These are phyloP conservation scores for Philopedon plagiatum DNA, from an alignment of 2,888 invertebrate species.

Conservation along the genomic window DNA sequence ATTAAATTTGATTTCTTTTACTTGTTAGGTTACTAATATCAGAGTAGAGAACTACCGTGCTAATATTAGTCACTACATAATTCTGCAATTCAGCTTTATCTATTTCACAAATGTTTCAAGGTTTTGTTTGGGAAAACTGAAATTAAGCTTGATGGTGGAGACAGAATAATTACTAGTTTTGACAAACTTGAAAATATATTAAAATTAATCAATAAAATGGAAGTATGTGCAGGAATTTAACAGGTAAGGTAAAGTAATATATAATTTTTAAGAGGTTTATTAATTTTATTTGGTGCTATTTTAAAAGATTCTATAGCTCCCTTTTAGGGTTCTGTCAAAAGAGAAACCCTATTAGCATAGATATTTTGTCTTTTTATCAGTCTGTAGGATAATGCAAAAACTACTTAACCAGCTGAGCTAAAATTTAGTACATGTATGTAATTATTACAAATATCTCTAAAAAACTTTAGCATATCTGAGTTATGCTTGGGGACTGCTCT, in stretches of 20 bases:
- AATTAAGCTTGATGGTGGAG: background rate
- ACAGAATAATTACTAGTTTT: background rate
- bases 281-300: background rate
- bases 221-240: slow-evolving; percentile 4
- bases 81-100: background rate
- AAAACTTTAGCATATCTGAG: too few relatives aligned
- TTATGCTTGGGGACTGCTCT: too few relatives aligned
- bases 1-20: background rate
- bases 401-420: too few relatives aligned
- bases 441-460: too few relatives aligned
- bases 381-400: too few relatives aligned
- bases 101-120: slow-evolving; percentile 8
- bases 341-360: too few relatives aligned
- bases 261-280: background rate
- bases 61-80: background rate
- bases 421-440: too few relatives aligned
- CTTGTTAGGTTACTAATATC: background rate
- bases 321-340: too few relatives aligned
- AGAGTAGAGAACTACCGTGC: too few relatives aligned
- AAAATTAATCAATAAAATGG: slow-evolving; percentile 18
- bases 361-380: too few relatives aligned
- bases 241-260: background rate
- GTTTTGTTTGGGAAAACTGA: slow-evolving; percentile 17
- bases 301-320: too few relatives aligned
- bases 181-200: slow-evolving; percentile 12